Base-by-base conservation (phyloP, 2,888 invertebrate species). In the Sylvicola fuscatus region DNA sequence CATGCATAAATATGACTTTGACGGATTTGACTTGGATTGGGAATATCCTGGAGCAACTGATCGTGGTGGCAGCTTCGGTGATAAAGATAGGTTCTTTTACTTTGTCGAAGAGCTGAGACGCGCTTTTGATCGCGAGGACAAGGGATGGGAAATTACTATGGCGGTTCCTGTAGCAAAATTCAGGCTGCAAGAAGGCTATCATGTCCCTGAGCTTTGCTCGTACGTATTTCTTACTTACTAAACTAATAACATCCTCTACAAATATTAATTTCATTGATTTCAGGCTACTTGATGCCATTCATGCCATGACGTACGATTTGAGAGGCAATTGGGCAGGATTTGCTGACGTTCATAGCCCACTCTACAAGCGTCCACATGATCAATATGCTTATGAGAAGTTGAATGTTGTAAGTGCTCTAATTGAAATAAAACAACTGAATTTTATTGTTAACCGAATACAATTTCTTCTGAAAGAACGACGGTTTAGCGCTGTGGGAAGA, bases 321-420 rank as follows among this genome's bases (percentile, higher is more conserved):
- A 66, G 84, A 40, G 84, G 84, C 10, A 84, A 83, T 53, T 87
- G 87, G 87, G 86, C 80, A 2, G 87, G 87, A 12, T 86, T 86
- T 49, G 86, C 87, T 1, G 87, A 89, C 49, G 75, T 78, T 0
- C 89, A 89, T 52, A 86, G 86, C 46, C 82, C 87, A 1, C 61
- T 89, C 1, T 84, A 83, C 54, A 80, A 73, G 49, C 66, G 89
- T 32, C 79, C 83, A 0, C 81, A 82, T 48, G 87, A 89, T 54
- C 83, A 86, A 51, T 86, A 76, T 65, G 84, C 83, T 14, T 87
- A 86, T 49, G 86, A 84, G 50, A 81, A 77, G 54, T 68, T 89
- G 16, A 89, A 89, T 54, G 87, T 89, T 54, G 86, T 84, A 61
- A 60, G 77, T 68, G 46, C 32, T 36, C 16, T 14, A n/a, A 12